A percentile compares a stretch with the other conserved stretches of the same genome.
Conservation (phyloP, 1,140 invertebrate genomes). For the Brachionus koreanus region DNA sequence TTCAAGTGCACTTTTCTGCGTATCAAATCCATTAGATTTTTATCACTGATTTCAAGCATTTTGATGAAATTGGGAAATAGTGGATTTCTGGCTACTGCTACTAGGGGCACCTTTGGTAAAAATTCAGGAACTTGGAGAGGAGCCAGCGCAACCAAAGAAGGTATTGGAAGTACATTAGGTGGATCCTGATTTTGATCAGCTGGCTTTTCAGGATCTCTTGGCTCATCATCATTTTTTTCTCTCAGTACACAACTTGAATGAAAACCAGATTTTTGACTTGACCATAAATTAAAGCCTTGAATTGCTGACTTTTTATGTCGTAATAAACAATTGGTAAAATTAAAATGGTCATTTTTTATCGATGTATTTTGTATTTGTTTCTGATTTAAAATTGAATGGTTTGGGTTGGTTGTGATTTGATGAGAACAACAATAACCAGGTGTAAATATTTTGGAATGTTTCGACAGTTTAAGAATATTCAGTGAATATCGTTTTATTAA, state of each 20-base stretch:
- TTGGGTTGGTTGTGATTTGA: not conserved
- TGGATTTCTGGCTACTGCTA: constrained; percentile 87
- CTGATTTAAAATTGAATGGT: not conserved
- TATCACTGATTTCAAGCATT: constrained; percentile 84
- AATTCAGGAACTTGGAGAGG: constrained; percentile 88
- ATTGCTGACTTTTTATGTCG: not conserved
- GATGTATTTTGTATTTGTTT: not conserved
- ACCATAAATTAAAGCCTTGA: not conserved
- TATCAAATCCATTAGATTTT: constrained; percentile 80
- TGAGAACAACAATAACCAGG: not conserved
- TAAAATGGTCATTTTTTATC: not conserved
- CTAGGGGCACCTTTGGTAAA: constrained; percentile 89
- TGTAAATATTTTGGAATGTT: not conserved
- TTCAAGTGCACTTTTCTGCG: constrained; percentile 88
- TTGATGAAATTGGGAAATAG: constrained; percentile 98
- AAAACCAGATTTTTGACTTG: not conserved
- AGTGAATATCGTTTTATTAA: not conserved
- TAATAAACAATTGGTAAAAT: not conserved
- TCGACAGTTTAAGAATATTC: not conserved
- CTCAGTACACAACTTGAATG: not conserved
- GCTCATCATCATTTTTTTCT: constrained; percentile 6
- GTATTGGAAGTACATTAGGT: constrained; percentile 25
- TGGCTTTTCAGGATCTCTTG: not conserved
- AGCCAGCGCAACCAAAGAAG: constrained; percentile 44
- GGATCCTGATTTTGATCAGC: not conserved